Conservation (phyloP, 2,797 vertebrate genomes). For the Gadopsis marmoratus region DNA sequence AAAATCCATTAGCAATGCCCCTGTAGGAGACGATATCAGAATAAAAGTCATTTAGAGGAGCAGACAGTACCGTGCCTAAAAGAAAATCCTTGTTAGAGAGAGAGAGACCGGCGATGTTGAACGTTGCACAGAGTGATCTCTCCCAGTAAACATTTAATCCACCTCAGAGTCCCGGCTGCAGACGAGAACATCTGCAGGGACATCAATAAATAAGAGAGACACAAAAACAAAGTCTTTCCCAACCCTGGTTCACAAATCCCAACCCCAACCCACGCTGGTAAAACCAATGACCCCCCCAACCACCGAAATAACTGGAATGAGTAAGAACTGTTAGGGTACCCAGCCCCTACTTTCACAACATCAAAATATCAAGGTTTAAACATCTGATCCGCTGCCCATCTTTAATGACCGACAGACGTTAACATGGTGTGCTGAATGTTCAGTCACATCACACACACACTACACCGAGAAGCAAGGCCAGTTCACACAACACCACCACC, state of each 20-base stretch:
- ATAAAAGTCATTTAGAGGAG: conserved; percentile 32
- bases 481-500: conserved; percentile 29
- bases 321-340: conserved; percentile 70
- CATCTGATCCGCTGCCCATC: conserved; percentile 53
- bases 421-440: conserved; percentile 5
- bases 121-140: conserved; percentile 36
- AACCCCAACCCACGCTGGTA: not conserved
- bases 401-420: conserved; percentile 27
- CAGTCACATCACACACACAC: conserved; percentile 29
- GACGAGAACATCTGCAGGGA: conserved; percentile 48
- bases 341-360: conserved; percentile 75
- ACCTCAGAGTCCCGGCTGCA: conserved; percentile 30
- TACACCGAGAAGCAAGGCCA: conserved; percentile 26
- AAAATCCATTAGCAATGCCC: conserved; percentile 26
- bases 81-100: conserved; percentile 42
- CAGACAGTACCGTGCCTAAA: conserved; percentile 67
- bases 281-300: too few relatives aligned
- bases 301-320: conserved; percentile 65
- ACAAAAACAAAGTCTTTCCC: conserved; percentile 40
- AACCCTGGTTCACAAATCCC: conserved; percentile 53
- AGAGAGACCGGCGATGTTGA: conserved; percentile 6
- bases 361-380: conserved; percentile 55
- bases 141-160: conserved; percentile 52
- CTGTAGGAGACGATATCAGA: conserved; percentile 35
- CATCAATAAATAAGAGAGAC: conserved; percentile 73